These are phyloP conservation scores for Malthinus seriepunctatus DNA, from an alignment of 2,888 invertebrate genomes.

Conservation along the genomic window DNA sequence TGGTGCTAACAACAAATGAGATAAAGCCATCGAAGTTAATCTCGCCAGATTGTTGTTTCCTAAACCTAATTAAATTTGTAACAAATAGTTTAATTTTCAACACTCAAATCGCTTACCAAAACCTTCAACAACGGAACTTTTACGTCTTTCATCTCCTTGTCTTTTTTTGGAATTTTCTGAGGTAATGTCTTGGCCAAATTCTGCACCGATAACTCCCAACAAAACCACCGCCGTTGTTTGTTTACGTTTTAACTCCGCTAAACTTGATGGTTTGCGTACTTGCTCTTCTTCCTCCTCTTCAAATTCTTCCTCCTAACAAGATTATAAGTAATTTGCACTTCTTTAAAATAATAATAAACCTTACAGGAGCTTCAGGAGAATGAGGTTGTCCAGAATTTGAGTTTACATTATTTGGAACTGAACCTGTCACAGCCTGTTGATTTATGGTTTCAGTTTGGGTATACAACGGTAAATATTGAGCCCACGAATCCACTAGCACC, in stretches of 20 bases:
- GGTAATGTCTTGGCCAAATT: conserved; percentile 95
- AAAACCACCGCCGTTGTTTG: conserved; percentile 97
- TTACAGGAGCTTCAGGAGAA: conserved; percentile 42
- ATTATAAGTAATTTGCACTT: neutral
- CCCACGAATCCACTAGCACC: conserved; percentile 92
- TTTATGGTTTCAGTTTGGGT: conserved; percentile 80
- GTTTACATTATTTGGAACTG: conserved; percentile 55
- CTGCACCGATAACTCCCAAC: conserved; percentile 95
- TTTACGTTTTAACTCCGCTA: conserved; percentile 86
- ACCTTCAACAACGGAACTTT: conserved; percentile 86
- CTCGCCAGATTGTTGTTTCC: conserved; percentile 90
- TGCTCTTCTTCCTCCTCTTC: conserved; percentile 87
- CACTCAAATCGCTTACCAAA: conserved; percentile 40
- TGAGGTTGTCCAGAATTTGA: conserved; percentile 35
- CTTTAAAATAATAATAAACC: neutral
- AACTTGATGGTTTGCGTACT: conserved; percentile 81
- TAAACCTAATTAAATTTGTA: conserved; percentile 61
- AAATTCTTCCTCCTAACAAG: conserved; percentile 69
- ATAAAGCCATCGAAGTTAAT: conserved; percentile 90
- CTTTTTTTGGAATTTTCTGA: conserved; percentile 63
- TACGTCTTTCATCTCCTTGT: conserved; percentile 64
- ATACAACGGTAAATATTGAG: conserved; percentile 89
- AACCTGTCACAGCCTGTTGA: conserved; percentile 61
- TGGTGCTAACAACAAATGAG: conserved; percentile 90
- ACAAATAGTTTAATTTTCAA: neutral